Base-by-base conservation (phyloP, 2,797 vertebrate species). In the Melanotaenia parkinsoni region DNA sequence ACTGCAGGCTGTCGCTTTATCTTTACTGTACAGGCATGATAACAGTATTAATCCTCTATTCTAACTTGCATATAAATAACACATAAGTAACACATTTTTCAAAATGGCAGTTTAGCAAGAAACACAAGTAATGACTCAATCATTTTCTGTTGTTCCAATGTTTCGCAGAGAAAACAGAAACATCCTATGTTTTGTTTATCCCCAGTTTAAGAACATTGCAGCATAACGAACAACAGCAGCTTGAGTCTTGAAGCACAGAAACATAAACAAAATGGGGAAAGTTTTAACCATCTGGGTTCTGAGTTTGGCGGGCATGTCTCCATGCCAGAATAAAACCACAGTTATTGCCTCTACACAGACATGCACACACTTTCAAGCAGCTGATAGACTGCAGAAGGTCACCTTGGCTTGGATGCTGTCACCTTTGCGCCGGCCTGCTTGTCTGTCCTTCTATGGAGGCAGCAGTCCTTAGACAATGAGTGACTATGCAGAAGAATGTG, bases 321-420 rank as follows among this genome's bases (percentile, higher is more conserved):
- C 47, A 67, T 67, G 57, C 66, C 18, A 47, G 37, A 26, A 43
- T 74, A 38, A 61, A 76, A 74, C 59, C 45, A 54, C 75, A 72
- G 71, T 77, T 58, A 58, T 28, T 69, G 56, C 74, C 33, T 69
- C 45, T 58, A 45, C 32, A 37, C 37, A 68, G 54, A 64, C 14
- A 2, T 59, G 67, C 4, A 0, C 54, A 71, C 62, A 74, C 63
- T 68, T 32, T 58, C 16, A 37, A 77, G 72, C 57, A 78, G 72
- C 75, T 59, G 68, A 78, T 79, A 74, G 80, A 90, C 87, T 80
- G 82, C 76, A 84, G 77, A 85, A 84, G 83, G 89, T 91, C 89
- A 93, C 91, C 90, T 93, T 92, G 89, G 79, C 82, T 70, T 63
- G 75, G 73, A 68, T 38, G 72, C 72, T 76, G 82, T 84, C 83